Base-by-base conservation (phyloP, 2,797 vertebrate species). In the Benthosema pterotum region DNA sequence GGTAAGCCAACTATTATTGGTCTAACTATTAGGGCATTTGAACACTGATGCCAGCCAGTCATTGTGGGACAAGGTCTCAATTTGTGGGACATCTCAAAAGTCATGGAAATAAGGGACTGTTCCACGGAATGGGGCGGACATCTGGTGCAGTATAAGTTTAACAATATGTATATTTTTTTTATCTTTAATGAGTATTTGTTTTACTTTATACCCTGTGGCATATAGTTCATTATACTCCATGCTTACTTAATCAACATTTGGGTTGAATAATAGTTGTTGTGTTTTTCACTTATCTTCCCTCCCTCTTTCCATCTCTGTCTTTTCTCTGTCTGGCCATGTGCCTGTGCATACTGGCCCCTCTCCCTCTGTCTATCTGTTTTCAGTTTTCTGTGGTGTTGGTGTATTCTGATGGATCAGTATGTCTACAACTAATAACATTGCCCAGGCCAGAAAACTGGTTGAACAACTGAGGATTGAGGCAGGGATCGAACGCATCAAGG, bases 381-480 rank as follows among this genome's bases (percentile, higher is more conserved):
- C 54, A 80, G 91, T 93, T 91, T 79, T 82, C 91, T 93, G 88
- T 88, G 59, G 38, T 75, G 79, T 84, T 87, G 51, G 75, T 84
- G 22, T 75, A 88, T 91, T 90, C 95, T 83, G 90, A 96, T 97
- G 96, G 97, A 95, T 89, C 79, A 96, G 79, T 57, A 98, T 98
- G 97, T 97, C 97, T 70, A 94, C 94, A 13, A 95, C 91, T 96
- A 98, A 99, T 93, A 99, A 97, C 89, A 95, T 97, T 64, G 96
- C 96, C 1, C 97, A 98, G 90, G 97, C 96, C 84, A 92, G 97
- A 61, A 98, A 99, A 90, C 94, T 98, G 87, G 97, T 99, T 89
- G 97, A 99, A 84, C 97, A 99, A 91, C 93, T 99, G 72, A 94
- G 97, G 83, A 95, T 98, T 0, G 97, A 99, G 70, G 97, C 97